phyloP scores from a whole-genome alignment of 23 tunicate genomes.

The Botrylloides violaceus region DNA sequence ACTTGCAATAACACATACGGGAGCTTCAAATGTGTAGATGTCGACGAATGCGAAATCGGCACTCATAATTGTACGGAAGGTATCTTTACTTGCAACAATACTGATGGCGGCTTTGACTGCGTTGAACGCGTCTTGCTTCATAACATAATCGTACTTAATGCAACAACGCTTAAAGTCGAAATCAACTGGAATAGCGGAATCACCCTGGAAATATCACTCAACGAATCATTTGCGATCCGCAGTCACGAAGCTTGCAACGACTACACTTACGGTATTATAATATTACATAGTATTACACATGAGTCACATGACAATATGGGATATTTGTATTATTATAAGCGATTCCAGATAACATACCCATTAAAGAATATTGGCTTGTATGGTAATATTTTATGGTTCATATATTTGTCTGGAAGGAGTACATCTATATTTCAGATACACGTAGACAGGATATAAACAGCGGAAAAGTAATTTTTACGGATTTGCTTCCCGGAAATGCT shows the following conservation, averaged over 20 bases:
- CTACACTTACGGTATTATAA: too few relatives aligned
- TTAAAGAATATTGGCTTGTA: too few relatives aligned
- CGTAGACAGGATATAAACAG: not conserved
- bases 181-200: not conserved
- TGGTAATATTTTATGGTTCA: too few relatives aligned
- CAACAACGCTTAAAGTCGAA: not conserved
- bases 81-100: not conserved
- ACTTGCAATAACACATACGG: not conserved
- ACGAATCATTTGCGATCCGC: not conserved
- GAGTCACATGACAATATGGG: too few relatives aligned
- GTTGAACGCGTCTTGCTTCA: too few relatives aligned
- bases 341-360: too few relatives aligned
- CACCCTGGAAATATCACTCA: not conserved
- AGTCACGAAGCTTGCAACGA: not conserved
- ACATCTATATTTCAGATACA: too few relatives aligned
- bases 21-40: not conserved
- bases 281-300: too few relatives aligned
- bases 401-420: too few relatives aligned
- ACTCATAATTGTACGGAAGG: not conserved
- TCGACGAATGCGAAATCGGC: not conserved
- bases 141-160: not conserved
- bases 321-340: too few relatives aligned
- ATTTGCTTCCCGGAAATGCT: not conserved
- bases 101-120: not conserved
- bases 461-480: not conserved